These are phyloP conservation scores for Cheumatopsyche charites DNA, from an alignment of 1,140 invertebrate species.

Conservation along the genomic window DNA sequence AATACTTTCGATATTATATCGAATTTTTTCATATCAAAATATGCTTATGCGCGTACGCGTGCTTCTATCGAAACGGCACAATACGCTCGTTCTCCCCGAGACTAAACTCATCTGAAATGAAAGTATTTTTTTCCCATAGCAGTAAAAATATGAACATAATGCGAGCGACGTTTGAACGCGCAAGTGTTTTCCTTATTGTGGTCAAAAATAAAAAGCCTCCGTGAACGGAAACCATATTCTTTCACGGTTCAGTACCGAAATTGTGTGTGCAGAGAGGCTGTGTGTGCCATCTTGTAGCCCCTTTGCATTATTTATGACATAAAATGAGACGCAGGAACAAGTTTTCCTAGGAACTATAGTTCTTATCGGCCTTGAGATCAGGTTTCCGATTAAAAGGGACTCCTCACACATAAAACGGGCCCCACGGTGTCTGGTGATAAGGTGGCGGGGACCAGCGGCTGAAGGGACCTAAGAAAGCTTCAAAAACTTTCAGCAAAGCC, in stretches of 20 bases:
- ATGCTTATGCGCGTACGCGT: too few relatives aligned
- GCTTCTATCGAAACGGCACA: too few relatives aligned
- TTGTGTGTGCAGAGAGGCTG: slow-evolving; percentile 20
- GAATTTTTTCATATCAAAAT: not conserved
- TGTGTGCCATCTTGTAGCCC: slow-evolving; percentile 26
- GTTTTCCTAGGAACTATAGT: slow-evolving; percentile 38
- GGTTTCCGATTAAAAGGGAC: slow-evolving; percentile 44
- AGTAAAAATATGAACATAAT: not conserved
- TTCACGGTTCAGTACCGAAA: slow-evolving; percentile 6
- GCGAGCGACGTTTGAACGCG: not conserved
- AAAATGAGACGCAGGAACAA: slow-evolving; percentile 47
- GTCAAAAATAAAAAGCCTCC: not conserved
- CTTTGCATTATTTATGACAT: slow-evolving; percentile 46
- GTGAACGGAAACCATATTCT: slow-evolving; percentile 10
- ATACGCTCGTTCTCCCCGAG: too few relatives aligned
- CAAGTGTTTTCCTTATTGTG: not conserved
- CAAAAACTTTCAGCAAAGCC: slow-evolving; percentile 38
- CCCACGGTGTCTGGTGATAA: slow-evolving; percentile 37
- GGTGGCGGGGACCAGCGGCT: not conserved
- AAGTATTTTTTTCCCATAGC: too few relatives aligned
- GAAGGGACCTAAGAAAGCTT: slow-evolving; percentile 45
- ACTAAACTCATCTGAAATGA: too few relatives aligned
- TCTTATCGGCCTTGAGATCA: slow-evolving; percentile 44
- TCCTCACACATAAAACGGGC: slow-evolving; percentile 35
- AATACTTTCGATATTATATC: slow-evolving; percentile 28